Conservation (phyloP, 2,113 vertebrate genomes). For the Saccopteryx leptura region DNA sequence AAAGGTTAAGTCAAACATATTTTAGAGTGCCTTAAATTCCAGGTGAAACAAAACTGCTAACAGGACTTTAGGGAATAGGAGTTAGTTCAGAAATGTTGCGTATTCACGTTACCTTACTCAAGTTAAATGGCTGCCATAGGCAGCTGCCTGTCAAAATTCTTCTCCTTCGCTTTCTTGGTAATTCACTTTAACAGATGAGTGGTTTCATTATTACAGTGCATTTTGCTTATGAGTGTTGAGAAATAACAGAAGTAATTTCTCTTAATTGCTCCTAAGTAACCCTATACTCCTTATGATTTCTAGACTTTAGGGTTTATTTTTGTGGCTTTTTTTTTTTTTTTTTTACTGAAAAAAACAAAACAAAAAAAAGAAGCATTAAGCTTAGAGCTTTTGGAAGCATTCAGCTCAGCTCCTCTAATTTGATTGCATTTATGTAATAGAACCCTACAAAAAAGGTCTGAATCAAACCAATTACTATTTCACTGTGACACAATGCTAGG, state of each 20-base stretch:
- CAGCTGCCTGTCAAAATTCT: slow-evolving; percentile 71
- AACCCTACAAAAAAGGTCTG: neutral
- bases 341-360: neutral
- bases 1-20: slow-evolving; percentile 12
- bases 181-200: slow-evolving; percentile 78
- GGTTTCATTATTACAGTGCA: slow-evolving; percentile 73
- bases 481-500: neutral
- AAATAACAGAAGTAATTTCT: slow-evolving; percentile 46
- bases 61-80: slow-evolving; percentile 61
- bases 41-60: slow-evolving; percentile 7
- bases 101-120: slow-evolving; percentile 53
- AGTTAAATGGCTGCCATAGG: slow-evolving; percentile 45
- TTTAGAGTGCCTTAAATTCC: slow-evolving; percentile 75
- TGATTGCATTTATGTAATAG: slow-evolving; percentile 26
- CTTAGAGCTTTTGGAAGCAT: slow-evolving; percentile 48
- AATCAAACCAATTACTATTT: neutral
- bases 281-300: neutral
- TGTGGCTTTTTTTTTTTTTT: neutral
- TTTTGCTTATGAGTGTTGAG: slow-evolving; percentile 63
- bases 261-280: neutral
- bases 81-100: slow-evolving; percentile 41
- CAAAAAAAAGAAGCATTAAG: neutral
- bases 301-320: neutral
- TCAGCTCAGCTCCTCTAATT: neutral
- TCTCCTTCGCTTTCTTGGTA: slow-evolving; percentile 78